Percentiles rank a stretch among this genome's conserved stretches.
Evolutionary conservation across 2,113 vertebrate species (phyloP).

Genomic region (Channa maculata): DNA sequence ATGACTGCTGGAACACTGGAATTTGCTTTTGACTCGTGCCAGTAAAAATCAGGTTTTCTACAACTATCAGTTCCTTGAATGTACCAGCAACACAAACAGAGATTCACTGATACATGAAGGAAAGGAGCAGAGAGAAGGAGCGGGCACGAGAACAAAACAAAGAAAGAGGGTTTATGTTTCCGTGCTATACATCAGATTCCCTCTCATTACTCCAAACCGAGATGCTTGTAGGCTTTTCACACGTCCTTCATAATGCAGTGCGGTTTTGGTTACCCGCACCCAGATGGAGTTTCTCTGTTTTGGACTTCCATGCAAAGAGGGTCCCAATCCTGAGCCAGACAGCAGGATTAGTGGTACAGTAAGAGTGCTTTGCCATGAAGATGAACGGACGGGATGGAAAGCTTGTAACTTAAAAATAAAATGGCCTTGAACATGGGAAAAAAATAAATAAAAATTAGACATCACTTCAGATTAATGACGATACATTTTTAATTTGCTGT

Average conservation of each 20-base stretch:
- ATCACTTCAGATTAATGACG: constrained; percentile 55
- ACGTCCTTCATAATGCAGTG: constrained; percentile 57
- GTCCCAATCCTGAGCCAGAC: constrained; percentile 42
- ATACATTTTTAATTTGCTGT: constrained; percentile 57
- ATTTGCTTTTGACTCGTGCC: constrained; percentile 62
- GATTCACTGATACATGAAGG: constrained; percentile 37
- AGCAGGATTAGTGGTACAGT: constrained; percentile 62
- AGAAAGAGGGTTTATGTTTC: constrained; percentile 48
- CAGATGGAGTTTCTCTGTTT: constrained; percentile 58
- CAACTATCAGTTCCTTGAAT: constrained; percentile 39
- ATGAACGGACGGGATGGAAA: constrained; percentile 49
- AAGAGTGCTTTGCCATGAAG: constrained; percentile 52
- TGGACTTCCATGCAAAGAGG: constrained; percentile 46
- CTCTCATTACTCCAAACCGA: constrained; percentile 51
- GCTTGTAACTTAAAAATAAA: constrained; percentile 24
- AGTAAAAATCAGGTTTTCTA: constrained; percentile 54
- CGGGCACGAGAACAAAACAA: constrained; percentile 47
- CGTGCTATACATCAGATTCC: constrained; percentile 53
- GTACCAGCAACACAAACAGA: constrained; percentile 41
- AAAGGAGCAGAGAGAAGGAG: constrained; percentile 8
- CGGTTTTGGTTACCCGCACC: constrained; percentile 52
- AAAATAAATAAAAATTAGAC: constrained; percentile 48
- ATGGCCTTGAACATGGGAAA: not conserved
- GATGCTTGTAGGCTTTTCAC: constrained; percentile 63
- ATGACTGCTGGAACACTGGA: constrained; percentile 34